Evolutionary conservation across 2,888 invertebrate species (phyloP).

Genomic region (Nemurella pictetii): DNA sequence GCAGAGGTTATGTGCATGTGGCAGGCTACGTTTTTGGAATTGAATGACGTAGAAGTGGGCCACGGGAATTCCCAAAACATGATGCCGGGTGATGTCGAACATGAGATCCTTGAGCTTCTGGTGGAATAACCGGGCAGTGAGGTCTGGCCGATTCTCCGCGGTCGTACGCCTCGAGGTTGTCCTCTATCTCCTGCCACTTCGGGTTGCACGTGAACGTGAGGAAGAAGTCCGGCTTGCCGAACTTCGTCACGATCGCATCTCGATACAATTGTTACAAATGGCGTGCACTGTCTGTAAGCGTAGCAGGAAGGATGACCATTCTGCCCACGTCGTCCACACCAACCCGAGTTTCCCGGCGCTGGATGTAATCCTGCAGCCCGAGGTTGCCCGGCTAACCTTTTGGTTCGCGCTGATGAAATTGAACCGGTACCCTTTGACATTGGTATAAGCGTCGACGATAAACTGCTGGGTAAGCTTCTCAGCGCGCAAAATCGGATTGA

Average conservation of each 20-base stretch:
- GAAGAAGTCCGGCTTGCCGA: slow-evolving; percentile 29
- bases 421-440: slow-evolving; percentile 1
- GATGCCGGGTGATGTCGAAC: not conserved
- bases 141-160: not conserved
- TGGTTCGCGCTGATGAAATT: slow-evolving; percentile 1
- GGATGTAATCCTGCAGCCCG: not conserved
- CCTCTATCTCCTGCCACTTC: slow-evolving; percentile 12
- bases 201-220: slow-evolving; percentile 31
- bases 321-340: not conserved
- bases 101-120: not conserved
- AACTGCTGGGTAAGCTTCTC: slow-evolving; percentile 28
- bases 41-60: slow-evolving; percentile 45
- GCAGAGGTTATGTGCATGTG: slow-evolving; percentile 44
- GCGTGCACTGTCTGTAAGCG: slow-evolving; percentile 3
- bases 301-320: slow-evolving; percentile 21
- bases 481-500: not conserved
- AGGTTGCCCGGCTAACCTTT: not conserved
- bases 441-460: slow-evolving; percentile 15
- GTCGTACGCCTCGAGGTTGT: not conserved
- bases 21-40: slow-evolving; percentile 47
- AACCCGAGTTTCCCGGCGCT: not conserved
- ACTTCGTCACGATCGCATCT: slow-evolving; percentile 24
- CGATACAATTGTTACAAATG: slow-evolving; percentile 27
- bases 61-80: slow-evolving; percentile 41
- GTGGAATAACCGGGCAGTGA: not conserved